Percentiles rank a stretch among this genome's conserved stretches.
Evolutionary conservation across 2,888 invertebrate species (phyloP).

Genomic region (Nasonovia ribisnigri): DNA sequence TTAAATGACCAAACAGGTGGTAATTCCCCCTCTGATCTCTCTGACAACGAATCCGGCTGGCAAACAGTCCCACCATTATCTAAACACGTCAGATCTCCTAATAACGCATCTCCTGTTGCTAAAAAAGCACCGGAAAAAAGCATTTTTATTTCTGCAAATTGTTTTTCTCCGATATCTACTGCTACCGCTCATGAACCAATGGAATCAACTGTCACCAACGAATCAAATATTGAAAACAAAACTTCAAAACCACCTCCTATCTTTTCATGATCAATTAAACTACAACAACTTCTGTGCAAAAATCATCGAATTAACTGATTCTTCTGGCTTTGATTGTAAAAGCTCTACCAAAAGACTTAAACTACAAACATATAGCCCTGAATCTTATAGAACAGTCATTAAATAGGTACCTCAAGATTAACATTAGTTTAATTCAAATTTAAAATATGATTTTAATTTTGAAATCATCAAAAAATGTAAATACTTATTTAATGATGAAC

Average conservation of each 20-base stretch:
- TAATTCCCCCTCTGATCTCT: neutral
- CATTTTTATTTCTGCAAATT: neutral
- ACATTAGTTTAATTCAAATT: too few species aligned
- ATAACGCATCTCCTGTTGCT: neutral
- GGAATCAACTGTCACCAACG: neutral
- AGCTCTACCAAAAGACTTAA: neutral
- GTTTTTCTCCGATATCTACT: neutral
- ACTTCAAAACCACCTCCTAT: neutral
- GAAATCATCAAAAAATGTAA: too few species aligned
- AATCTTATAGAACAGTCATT: too few species aligned
- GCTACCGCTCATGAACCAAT: neutral
- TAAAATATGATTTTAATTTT: too few species aligned
- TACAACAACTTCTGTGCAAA: too few species aligned
- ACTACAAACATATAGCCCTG: neutral
- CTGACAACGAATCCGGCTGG: neutral
- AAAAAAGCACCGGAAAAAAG: neutral
- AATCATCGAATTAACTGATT: too few species aligned
- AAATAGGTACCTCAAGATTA: too few species aligned
- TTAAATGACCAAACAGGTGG: neutral
- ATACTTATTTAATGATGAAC: too few species aligned
- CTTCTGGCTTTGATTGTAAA: neutral
- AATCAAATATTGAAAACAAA: neutral
- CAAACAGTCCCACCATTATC: neutral
- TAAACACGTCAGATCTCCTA: neutral
- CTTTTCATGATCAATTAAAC: neutral